phyloP scores from a whole-genome alignment of 2,113 vertebrate species.

The Nyctereutes procyonoides region DNA sequence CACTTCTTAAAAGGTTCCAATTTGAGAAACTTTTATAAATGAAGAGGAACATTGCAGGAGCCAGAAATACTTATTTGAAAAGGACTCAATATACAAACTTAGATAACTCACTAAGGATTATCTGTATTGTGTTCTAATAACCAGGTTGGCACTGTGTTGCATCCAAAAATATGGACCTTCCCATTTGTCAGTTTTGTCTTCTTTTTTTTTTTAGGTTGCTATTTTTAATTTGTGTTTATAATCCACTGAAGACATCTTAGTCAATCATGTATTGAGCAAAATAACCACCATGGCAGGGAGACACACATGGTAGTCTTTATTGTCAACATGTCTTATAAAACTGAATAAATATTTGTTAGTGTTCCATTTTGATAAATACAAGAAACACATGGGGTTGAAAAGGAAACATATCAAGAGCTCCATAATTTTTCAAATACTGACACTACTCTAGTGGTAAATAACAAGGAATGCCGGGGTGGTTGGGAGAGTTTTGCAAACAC shows the following conservation, averaged over 20 bases:
- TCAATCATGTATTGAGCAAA: conserved; percentile 77
- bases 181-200: conserved; percentile 57
- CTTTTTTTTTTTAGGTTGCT: conserved; percentile 56
- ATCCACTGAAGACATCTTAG: conserved; percentile 66
- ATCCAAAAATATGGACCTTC: conserved; percentile 59
- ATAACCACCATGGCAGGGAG: conserved; percentile 67
- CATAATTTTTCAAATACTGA: conserved; percentile 60
- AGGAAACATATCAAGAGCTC: conserved; percentile 59
- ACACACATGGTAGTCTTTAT: conserved; percentile 63
- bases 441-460: conserved; percentile 76
- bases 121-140: conserved; percentile 49
- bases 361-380: conserved; percentile 76
- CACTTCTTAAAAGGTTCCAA: conserved; percentile 62
- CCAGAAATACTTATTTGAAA: conserved; percentile 58
- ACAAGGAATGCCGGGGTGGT: conserved; percentile 74
- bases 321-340: conserved; percentile 74
- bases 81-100: conserved; percentile 55
- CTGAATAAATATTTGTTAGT: conserved; percentile 80
- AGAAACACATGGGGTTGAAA: conserved; percentile 74
- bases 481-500: conserved; percentile 38
- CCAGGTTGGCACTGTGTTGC: neutral
- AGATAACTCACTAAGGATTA: conserved; percentile 48
- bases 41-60: conserved; percentile 29
- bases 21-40: conserved; percentile 52
- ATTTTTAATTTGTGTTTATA: conserved; percentile 80